A percentile compares a stretch with the other conserved stretches of the same genome.
These are phyloP conservation scores for Argopecten irradians DNA, from an alignment of 1,140 invertebrate genomes.

Conservation along the genomic window DNA sequence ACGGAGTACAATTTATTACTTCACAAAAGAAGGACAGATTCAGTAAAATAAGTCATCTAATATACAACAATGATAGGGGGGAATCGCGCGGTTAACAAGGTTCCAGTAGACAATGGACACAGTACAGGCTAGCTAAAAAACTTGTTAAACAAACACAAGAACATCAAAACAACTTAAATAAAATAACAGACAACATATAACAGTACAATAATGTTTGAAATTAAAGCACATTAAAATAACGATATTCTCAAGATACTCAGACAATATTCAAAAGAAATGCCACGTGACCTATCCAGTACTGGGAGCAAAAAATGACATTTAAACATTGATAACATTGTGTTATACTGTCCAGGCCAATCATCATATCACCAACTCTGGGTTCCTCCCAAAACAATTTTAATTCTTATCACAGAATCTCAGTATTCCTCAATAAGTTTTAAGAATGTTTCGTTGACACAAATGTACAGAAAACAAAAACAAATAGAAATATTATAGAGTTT, in stretches of 20 bases:
- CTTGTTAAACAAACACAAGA: not conserved
- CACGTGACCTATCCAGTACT: not conserved
- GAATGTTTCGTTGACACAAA: not conserved
- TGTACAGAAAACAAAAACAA: not conserved
- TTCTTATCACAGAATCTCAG: slow-evolving; percentile 21
- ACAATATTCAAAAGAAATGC: not conserved
- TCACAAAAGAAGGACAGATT: too few species aligned
- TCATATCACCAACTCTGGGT: not conserved
- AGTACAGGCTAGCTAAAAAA: not conserved
- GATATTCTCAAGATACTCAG: not conserved
- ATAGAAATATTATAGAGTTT: too few species aligned
- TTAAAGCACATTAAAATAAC: not conserved
- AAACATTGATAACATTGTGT: not conserved
- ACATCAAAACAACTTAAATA: slow-evolving; percentile 1
- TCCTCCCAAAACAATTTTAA: not conserved
- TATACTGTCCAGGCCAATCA: not conserved
- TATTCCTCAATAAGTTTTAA: not conserved
- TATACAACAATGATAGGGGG: too few species aligned
- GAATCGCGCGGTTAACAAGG: too few species aligned
- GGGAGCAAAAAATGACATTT: not conserved
- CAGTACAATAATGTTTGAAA: not conserved
- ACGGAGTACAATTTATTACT: too few species aligned
- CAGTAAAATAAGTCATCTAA: too few species aligned
- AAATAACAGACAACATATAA: not conserved
- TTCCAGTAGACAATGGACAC: not conserved